A percentile compares a stretch with the other conserved stretches of the same genome.
These are phyloP conservation scores for Sebastes trivittatus DNA, from an alignment of 2,797 vertebrate genomes.

Conservation along the genomic window DNA sequence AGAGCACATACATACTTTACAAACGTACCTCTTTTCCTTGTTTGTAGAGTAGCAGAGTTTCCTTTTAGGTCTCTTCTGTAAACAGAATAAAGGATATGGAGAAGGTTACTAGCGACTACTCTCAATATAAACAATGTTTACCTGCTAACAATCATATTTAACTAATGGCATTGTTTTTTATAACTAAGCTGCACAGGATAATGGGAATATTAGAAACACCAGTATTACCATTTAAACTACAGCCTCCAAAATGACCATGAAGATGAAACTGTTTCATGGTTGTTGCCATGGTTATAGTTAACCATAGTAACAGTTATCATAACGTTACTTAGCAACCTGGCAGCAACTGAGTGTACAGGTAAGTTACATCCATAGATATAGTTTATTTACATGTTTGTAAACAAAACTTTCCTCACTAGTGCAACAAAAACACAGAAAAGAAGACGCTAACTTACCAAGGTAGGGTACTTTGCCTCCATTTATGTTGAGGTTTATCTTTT, in stretches of 20 bases:
- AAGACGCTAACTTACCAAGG: constrained; percentile 35
- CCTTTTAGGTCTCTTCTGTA: constrained; percentile 76
- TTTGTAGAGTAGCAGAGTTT: constrained; percentile 70
- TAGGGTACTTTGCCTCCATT: constrained; percentile 53
- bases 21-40: constrained; percentile 68
- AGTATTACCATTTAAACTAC: not conserved
- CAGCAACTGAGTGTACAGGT: not conserved
- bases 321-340: not conserved
- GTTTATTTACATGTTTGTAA: not conserved
- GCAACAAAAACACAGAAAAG: not conserved
- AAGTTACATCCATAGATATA: not conserved
- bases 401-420: too few relatives aligned
- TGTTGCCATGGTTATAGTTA: not conserved
- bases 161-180: too few relatives aligned
- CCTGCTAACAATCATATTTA: not conserved
- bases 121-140: not conserved
- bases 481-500: not conserved
- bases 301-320: not conserved
- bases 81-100: constrained; percentile 2
- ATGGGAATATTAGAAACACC: not conserved
- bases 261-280: not conserved
- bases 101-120: not conserved
- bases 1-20: not conserved
- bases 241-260: not conserved
- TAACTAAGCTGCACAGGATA: not conserved